Conservation (phyloP, 2,888 invertebrate genomes). For the Acrobasis consociella region DNA sequence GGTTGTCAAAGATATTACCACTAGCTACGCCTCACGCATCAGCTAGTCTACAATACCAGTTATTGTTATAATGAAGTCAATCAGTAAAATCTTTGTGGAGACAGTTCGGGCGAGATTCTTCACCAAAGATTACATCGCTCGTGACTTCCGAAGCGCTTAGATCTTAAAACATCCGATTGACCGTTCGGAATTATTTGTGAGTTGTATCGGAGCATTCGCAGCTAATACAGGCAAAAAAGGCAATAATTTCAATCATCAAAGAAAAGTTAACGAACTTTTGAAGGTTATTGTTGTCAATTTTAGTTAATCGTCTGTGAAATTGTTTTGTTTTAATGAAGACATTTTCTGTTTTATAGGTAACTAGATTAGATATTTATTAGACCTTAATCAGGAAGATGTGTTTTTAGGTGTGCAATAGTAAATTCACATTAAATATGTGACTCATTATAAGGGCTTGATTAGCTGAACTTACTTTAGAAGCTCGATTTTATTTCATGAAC, state of each 20-base stretch:
- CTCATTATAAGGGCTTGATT: too few species aligned
- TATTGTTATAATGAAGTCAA: background rate
- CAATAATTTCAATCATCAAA: slow-evolving; percentile 23
- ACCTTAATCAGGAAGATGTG: too few species aligned
- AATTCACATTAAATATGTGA: too few species aligned
- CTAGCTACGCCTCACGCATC: too few species aligned
- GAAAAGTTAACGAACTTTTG: slow-evolving; percentile 24
- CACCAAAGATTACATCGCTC: slow-evolving; percentile 26
- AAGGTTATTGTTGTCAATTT: background rate
- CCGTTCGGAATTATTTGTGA: slow-evolving; percentile 22
- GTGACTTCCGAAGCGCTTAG: slow-evolving; percentile 29
- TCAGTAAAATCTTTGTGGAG: slow-evolving; percentile 8
- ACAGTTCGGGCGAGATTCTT: slow-evolving; percentile 14
- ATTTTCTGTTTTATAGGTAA: too few species aligned
- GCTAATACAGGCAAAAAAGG: slow-evolving; percentile 27
- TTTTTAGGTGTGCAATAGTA: too few species aligned
- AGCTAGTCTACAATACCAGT: background rate
- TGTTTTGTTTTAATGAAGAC: background rate
- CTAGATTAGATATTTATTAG: too few species aligned
- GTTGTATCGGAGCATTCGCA: slow-evolving; percentile 16
- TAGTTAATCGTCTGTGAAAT: slow-evolving; percentile 2
- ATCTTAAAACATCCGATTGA: slow-evolving; percentile 26
- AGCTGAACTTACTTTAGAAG: too few species aligned
- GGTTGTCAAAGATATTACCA: too few species aligned
- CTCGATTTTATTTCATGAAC: too few species aligned